Conservation (phyloP, 1,140 invertebrate genomes). For the Amyelois transitella region DNA sequence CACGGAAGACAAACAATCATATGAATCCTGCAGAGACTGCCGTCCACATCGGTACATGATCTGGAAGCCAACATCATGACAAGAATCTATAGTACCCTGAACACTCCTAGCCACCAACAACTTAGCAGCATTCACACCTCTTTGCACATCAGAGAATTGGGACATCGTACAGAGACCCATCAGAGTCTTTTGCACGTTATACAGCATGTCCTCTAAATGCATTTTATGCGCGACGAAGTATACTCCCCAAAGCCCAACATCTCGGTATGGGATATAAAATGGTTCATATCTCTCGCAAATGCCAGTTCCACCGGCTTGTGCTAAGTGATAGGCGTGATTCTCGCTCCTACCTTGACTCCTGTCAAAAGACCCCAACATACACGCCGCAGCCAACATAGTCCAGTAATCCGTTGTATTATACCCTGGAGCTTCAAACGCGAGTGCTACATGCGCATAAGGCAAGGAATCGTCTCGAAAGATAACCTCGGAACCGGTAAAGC, state of each 20-base stretch:
- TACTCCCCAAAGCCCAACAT: conserved; percentile 66
- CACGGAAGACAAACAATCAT: conserved; percentile 78
- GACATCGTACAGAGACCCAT: conserved; percentile 51
- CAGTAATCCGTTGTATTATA: conserved; percentile 33
- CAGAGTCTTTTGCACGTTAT: conserved; percentile 50
- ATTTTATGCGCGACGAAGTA: conserved; percentile 51
- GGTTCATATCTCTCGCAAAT: conserved; percentile 60
- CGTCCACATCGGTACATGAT: conserved; percentile 82
- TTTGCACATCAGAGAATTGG: conserved; percentile 37
- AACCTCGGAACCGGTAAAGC: conserved; percentile 77
- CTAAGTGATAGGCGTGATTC: conserved; percentile 41
- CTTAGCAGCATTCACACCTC: conserved; percentile 48
- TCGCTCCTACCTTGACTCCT: conserved; percentile 42
- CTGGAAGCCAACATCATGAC: conserved; percentile 88
- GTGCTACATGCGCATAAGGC: conserved; percentile 81
- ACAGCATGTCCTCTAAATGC: conserved; percentile 47
- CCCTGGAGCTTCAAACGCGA: conserved; percentile 81
- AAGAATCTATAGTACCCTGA: conserved; percentile 85
- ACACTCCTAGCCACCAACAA: conserved; percentile 77
- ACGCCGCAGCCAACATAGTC: conserved; percentile 28
- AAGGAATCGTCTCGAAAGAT: conserved; percentile 81
- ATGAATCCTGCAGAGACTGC: conserved; percentile 79
- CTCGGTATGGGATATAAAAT: conserved; percentile 60
- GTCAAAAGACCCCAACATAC: conserved; percentile 41
- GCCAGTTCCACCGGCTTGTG: conserved; percentile 34